phyloP scores from a whole-genome alignment of 2,797 vertebrate species.

The Xenopus petersii region DNA sequence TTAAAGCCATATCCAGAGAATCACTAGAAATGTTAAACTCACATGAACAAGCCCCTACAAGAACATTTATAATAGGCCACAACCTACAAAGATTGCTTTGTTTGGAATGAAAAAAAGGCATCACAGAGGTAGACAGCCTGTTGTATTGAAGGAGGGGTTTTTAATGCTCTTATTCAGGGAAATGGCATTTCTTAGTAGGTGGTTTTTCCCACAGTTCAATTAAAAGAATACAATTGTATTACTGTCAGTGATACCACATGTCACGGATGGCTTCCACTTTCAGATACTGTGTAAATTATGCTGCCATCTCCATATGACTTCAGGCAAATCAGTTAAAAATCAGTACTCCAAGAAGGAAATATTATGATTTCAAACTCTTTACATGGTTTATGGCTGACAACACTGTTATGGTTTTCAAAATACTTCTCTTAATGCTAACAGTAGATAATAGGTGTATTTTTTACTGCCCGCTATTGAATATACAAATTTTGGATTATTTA shows the following conservation, averaged over 20 bases:
- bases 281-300: neutral
- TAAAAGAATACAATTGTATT: constrained; percentile 26
- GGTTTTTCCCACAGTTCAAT: constrained; percentile 25
- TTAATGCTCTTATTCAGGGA: constrained; percentile 4
- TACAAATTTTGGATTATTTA: no score
- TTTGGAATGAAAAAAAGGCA: constrained; percentile 12
- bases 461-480: no score
- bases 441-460: neutral
- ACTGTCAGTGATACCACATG: constrained; percentile 16
- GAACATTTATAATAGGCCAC: constrained; percentile 14
- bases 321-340: neutral
- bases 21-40: constrained; percentile 27
- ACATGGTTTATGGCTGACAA: neutral
- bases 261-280: neutral
- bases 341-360: neutral
- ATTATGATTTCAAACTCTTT: neutral
- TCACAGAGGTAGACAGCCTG: constrained; percentile 3
- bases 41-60: constrained; percentile 18
- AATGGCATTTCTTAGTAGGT: constrained; percentile 27
- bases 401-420: neutral
- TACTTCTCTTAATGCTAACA: neutral
- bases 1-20: constrained; percentile 8
- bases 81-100: constrained; percentile 24
- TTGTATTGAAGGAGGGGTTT: constrained; percentile 8
- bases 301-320: neutral